Conservation (phyloP, 2,888 invertebrate species). For the Macrosoma leucophasiata region DNA sequence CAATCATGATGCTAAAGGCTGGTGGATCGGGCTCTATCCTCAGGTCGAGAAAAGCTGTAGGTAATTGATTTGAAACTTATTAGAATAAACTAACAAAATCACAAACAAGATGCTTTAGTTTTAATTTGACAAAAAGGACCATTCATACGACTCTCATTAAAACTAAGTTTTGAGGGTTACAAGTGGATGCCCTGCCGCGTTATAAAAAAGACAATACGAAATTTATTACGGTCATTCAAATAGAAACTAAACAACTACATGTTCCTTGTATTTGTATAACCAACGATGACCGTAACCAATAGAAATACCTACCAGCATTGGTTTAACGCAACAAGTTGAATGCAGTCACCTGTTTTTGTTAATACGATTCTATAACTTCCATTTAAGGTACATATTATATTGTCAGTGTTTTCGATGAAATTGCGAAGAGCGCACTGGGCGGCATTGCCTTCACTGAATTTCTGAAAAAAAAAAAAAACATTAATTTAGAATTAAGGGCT, state of each 20-base stretch:
- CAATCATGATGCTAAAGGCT: no score
- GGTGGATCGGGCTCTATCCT: no score
- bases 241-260: constrained; percentile 40
- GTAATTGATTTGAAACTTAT: no score
- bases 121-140: no score
- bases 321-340: constrained; percentile 7
- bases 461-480: constrained; percentile 61
- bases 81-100: no score
- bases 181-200: constrained; percentile 39
- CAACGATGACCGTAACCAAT: constrained; percentile 52
- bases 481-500: constrained; percentile 60
- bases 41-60: no score
- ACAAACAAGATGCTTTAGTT: no score
- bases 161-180: constrained; percentile 31
- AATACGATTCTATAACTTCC: constrained; percentile 1
- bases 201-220: constrained; percentile 37
- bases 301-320: constrained; percentile 46
- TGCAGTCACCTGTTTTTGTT: no score
- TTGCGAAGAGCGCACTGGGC: constrained; percentile 47
- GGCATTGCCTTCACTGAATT: constrained; percentile 53
- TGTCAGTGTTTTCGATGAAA: constrained; percentile 9
- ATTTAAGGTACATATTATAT: constrained; percentile 19
- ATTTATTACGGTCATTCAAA: constrained; percentile 61
- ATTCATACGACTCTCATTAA: constrained; percentile 32
- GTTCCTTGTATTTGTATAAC: constrained; percentile 48